Evolutionary conservation across 2,113 vertebrate genomes (phyloP), one percentile per base, ranked within the genome.

Genomic region (Clupea harengus): DNA sequence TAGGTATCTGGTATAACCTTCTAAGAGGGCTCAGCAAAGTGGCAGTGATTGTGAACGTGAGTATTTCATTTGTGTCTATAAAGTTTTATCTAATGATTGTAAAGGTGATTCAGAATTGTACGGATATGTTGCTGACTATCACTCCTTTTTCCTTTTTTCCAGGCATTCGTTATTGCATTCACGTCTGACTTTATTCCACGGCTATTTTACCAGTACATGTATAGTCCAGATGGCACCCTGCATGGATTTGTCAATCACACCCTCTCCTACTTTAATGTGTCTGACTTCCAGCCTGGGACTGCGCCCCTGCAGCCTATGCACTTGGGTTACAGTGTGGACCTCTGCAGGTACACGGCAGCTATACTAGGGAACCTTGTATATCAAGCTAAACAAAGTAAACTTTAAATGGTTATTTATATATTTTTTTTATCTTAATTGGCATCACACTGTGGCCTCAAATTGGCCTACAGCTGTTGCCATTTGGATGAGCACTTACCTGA

Each of bases 1-100:
- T 87, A 99, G 98, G 98, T 47, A 99, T 99, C 94, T 99, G 98
- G 98, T 99, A 99, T 92, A 99, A 99, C 86, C 97, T 99, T 80
- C 93, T 99, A 88, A 93, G 97, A 91, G 98, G 97, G 2, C 94
- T 99, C 22, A 97, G 98, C 88, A 99, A 99, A 89, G 96, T 99
- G 8, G 97, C 98, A 0, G 98, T 99, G 89, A 99, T 99, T 6
- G 96, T 99, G 83, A 99, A 99, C 1, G 98, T 99, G 93, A 97
- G 98, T 97, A 46, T 45, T n/a, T 44, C 3, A 28, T 54, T 39
- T 39, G 39, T 39, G 39, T 39, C 2, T 39, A 39, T 39, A 39
- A 39, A 25, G 20, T 4, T 83, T 20, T 22, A 18, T 45, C 7
- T 83, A 44, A 10, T 22, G 18, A 20, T 81, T 20, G 4, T 60